These are phyloP conservation scores for Squalus acanthias DNA, from an alignment of 2,797 vertebrate genomes.

Conservation along the genomic window DNA sequence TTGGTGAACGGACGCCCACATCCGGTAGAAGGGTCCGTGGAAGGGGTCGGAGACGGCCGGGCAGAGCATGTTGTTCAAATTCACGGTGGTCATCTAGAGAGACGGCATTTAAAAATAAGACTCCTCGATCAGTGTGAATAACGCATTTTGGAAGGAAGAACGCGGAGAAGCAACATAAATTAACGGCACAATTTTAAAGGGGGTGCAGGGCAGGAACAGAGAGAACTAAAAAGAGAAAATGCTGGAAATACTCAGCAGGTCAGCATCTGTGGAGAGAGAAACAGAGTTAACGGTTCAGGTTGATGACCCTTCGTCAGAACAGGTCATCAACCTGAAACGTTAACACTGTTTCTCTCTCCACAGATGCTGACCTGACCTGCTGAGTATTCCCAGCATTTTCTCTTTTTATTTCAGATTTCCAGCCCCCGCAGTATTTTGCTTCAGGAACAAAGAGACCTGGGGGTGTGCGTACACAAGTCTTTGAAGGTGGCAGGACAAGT, in stretches of 20 bases:
- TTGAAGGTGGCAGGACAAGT: background rate
- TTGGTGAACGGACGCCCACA: slow-evolving; percentile 94
- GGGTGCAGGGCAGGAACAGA: background rate
- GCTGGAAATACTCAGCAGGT: no score
- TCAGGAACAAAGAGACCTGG: background rate
- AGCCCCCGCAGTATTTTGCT: no score
- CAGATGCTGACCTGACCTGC: no score
- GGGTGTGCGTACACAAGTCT: background rate
- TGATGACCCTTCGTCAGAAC: no score
- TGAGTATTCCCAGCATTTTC: no score
- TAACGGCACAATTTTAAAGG: background rate
- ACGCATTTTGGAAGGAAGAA: background rate
- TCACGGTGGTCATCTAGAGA: slow-evolving; percentile 84
- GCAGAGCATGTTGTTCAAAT: slow-evolving; percentile 98
- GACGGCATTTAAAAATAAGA: background rate
- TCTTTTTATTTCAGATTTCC: no score
- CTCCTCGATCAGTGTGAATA: background rate
- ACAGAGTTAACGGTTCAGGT: no score
- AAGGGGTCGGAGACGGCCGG: slow-evolving; percentile 98
- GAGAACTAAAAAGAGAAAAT: no score
- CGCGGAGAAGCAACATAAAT: background rate
- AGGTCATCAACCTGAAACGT: no score
- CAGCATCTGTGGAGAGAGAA: no score
- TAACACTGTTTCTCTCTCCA: no score
- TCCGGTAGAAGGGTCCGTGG: slow-evolving; percentile 92